Evolutionary conservation across 2,113 vertebrate species (phyloP), one percentile per base, ranked within the genome.

Genomic region (Lutjanus erythropterus): DNA sequence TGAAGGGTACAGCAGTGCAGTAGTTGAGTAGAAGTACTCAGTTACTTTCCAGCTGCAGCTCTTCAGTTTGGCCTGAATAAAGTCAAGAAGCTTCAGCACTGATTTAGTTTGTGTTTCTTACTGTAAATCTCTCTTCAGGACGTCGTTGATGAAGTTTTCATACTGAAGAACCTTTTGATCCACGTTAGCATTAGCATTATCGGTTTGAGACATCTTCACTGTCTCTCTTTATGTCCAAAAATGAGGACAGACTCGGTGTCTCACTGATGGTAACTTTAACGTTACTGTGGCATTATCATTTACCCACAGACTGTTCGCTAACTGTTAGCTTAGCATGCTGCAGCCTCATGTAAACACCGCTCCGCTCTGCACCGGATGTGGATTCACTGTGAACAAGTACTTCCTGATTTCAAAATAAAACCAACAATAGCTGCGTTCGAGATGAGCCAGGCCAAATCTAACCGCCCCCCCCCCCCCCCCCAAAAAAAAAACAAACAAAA

Each of bases 131-230:
- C 84, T 89, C 82, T 92, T 95, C 76, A 98, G 90, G 11, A 97
- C 96, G 1, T 97, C 96, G 59, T 84, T 93, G 74, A 97, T 92
- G 79, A 97, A 98, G 19, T 90, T 81, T 89, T 98, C 97, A 35
- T 97, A 97, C 58, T 95, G 93, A 61, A 94, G 81, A 16, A 97
- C 95, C 88, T 97, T 97, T 74, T 92, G 84, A 5, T 93, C 82
- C 23, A 92, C 83, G 65, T 68, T 64, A 67, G 76, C 53, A 19
- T 78, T 44, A 55, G 74, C 62, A 19, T 56, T 9, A 39, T 16
- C 69, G 1, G 84, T 66, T 9, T 25, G 14, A n/a, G 73, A 61
- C 91, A 90, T 91, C 9, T 18, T 75, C 21, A 2, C 23, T 0
- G 19, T 23, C 37, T 6, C 29, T 14, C 21, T 15, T 66, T 33